Conservation (phyloP, 2,797 vertebrate genomes). For the Cyprinodon diabolis region DNA sequence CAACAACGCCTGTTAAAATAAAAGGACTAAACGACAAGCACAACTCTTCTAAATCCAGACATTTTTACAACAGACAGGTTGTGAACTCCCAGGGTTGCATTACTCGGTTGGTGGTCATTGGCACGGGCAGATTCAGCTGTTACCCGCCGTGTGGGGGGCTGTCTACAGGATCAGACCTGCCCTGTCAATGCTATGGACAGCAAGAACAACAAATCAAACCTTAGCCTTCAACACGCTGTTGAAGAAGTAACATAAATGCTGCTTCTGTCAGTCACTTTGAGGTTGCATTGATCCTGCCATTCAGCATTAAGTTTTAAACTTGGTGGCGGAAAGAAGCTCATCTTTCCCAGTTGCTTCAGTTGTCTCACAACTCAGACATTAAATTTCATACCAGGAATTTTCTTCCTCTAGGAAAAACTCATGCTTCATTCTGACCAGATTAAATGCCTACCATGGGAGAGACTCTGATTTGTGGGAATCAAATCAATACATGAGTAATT, state of each 20-base stretch:
- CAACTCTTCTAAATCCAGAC: conserved; percentile 74
- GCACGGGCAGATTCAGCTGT: conserved; percentile 67
- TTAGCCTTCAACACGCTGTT: conserved; percentile 25
- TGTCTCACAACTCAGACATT: conserved; percentile 48
- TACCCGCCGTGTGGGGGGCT: conserved; percentile 40
- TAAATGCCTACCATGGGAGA: conserved; percentile 46
- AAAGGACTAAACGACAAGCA: conserved; percentile 9
- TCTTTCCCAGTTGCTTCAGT: conserved; percentile 44
- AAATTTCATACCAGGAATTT: conserved; percentile 55
- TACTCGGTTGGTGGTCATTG: conserved; percentile 68
- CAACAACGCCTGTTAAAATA: conserved; percentile 68
- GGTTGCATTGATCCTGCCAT: conserved; percentile 31
- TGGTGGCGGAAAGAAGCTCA: conserved; percentile 19
- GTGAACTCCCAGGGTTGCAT: conserved; percentile 46
- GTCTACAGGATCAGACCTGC: conserved; percentile 35
- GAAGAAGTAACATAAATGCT: conserved; percentile 45
- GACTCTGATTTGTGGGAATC: conserved; percentile 24
- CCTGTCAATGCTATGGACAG: conserved; percentile 27
- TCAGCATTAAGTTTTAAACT: conserved; percentile 33
- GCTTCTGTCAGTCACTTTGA: conserved; percentile 35
- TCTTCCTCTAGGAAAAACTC: conserved; percentile 34
- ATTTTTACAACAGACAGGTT: conserved; percentile 68
- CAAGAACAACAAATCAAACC: conserved; percentile 19
- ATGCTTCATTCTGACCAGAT: conserved; percentile 58
- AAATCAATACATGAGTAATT: conserved; percentile 35